These are phyloP conservation scores for Zaprionus africanus DNA, from an alignment of 1,140 invertebrate genomes.

Conservation along the genomic window DNA sequence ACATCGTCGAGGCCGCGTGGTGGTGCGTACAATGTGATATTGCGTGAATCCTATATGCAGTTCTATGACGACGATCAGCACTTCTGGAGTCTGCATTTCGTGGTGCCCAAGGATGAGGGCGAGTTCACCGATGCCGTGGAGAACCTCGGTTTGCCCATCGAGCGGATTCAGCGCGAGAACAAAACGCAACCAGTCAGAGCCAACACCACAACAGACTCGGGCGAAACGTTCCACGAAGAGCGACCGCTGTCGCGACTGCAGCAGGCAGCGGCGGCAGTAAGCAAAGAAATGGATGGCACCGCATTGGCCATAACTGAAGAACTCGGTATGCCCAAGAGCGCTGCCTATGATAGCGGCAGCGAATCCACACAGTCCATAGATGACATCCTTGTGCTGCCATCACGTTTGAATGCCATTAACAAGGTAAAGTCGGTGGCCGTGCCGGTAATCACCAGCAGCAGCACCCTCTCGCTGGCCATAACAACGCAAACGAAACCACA, in stretches of 20 bases:
- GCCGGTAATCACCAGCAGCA: neutral
- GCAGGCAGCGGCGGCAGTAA: neutral
- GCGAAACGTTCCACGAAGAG: neutral
- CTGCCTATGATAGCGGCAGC: conserved; percentile 25
- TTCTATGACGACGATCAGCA: conserved; percentile 57
- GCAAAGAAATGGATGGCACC: neutral
- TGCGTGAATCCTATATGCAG: conserved; percentile 61
- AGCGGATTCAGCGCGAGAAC: neutral
- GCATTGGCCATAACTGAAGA: neutral
- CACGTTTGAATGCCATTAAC: neutral
- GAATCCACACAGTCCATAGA: conserved; percentile 23
- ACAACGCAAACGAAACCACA: neutral
- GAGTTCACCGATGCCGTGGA: conserved; percentile 35
- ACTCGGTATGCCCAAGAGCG: neutral
- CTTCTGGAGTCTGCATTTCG: conserved; percentile 73
- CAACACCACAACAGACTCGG: neutral
- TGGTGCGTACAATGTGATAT: conserved; percentile 9
- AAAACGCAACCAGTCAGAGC: neutral
- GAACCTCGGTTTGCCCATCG: conserved; percentile 12
- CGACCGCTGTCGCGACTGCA: neutral
- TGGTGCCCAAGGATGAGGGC: conserved; percentile 34
- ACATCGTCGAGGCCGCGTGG: conserved; percentile 3
- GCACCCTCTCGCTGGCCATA: neutral
- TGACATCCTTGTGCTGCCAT: neutral
- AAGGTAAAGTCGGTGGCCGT: neutral